A percentile compares a stretch with the other conserved stretches of the same genome.
Conservation (phyloP, 2,797 vertebrate species). For the Eulemur coronatus region DNA sequence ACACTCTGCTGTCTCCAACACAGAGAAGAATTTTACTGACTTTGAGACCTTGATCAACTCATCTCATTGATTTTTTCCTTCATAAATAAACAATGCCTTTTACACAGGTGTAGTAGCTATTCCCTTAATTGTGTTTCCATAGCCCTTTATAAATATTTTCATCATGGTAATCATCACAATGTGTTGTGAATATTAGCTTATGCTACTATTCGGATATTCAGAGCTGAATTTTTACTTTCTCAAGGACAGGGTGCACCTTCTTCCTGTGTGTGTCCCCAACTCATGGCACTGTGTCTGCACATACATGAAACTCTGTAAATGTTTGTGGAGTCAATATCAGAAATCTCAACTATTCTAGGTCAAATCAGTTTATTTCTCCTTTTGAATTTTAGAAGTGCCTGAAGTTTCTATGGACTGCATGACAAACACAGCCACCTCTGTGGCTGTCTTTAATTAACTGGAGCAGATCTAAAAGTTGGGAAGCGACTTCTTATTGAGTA, state of each 20-base stretch:
- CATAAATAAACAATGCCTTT: constrained; percentile 2
- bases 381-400: background rate
- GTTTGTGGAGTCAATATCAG: background rate
- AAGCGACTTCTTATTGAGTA: background rate
- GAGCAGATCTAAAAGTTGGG: background rate
- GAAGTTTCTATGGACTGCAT: background rate
- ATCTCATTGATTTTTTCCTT: constrained; percentile 35
- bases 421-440: background rate
- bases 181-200: background rate
- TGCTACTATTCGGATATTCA: background rate
- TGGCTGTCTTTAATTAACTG: background rate
- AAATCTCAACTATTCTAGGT: background rate
- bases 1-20: background rate
- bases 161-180: background rate
- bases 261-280: background rate
- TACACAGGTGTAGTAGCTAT: background rate
- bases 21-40: constrained; percentile 2
- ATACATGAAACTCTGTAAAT: background rate
- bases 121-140: background rate
- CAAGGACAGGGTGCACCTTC: background rate
- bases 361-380: background rate
- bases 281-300: background rate
- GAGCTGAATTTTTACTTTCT: constrained; percentile 24
- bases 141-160: constrained; percentile 20
- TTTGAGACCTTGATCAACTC: constrained; percentile 34